Evolutionary conservation across 2,888 invertebrate genomes (phyloP), one percentile per base, ranked within the genome.

Genomic region (Glomeris marginata): DNA sequence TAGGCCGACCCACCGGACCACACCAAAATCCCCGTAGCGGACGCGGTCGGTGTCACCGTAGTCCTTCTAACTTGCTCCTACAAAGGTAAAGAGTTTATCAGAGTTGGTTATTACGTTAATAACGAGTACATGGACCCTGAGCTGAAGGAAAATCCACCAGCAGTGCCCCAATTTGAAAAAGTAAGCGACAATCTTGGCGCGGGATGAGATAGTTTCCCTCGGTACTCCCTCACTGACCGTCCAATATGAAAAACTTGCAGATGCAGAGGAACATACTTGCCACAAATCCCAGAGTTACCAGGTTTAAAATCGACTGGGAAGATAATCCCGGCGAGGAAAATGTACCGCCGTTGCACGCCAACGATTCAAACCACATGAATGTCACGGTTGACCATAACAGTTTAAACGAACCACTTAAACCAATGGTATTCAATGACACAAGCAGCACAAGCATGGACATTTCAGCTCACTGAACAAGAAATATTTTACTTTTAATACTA

Each of bases 21-120:
- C 0, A 77, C 77, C 11, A 81, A 90, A 62, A 97, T 98, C 59
- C 97, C 97, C 1, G 83, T 86, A 59, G 88, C 86, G 56, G 97
- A 98, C 70, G 91, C 91, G 35, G 76, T 97, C n/a, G 98, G 97
- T 13, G 97, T 98, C 1, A 97, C 97, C 0, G 95, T 98, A 1
- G 90, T 98, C 0, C 71, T 98, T 15, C 71, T 98, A 45, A 94
- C 94, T 1, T 95, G 95, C 69, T 87, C 88, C 0, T 97, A 95
- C 64, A 73, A 85, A 57, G 77, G 78, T 22, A 92, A 85, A 64
- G 95, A 95, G 69, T 98, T 98, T 66, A 91, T 97, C 2, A 76
- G 97, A 53, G 92, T 98, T 2, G 98, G 97, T 2, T 99, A 97
- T 67, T 98, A 95, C 65, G 95, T 98, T 51, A 95, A 95, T 64